Evolutionary conservation across 2,888 invertebrate genomes (phyloP).

Genomic region (Cabera pusaria): DNA sequence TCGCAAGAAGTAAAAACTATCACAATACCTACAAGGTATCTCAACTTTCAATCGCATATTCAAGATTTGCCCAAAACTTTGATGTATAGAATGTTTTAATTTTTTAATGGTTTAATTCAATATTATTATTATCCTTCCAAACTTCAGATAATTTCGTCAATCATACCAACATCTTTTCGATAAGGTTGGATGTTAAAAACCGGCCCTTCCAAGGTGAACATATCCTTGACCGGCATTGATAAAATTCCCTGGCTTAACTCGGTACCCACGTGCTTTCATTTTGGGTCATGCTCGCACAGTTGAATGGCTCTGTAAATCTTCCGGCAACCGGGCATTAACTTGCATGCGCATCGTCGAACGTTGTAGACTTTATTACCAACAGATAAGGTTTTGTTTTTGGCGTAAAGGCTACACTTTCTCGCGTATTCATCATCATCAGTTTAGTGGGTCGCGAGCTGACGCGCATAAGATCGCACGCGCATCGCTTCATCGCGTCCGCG

Average conservation of each 20-base stretch:
- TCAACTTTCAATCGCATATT: too few species aligned
- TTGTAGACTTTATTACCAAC: slow-evolving; percentile 19
- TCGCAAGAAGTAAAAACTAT: too few species aligned
- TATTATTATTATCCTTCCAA: too few species aligned
- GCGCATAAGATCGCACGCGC: slow-evolving; percentile 40
- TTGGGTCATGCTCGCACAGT: slow-evolving; percentile 40
- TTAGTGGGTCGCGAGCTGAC: slow-evolving; percentile 65
- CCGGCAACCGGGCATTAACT: slow-evolving; percentile 39
- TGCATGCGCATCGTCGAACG: slow-evolving; percentile 12
- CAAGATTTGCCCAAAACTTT: too few species aligned
- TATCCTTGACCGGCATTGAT: slow-evolving; percentile 5
- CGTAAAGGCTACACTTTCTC: slow-evolving; percentile 56
- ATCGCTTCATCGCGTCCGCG: slow-evolving; percentile 39
- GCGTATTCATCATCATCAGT: slow-evolving; percentile 65
- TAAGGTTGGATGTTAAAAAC: too few species aligned
- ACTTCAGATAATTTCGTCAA: too few species aligned
- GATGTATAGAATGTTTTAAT: too few species aligned
- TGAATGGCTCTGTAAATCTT: slow-evolving; percentile 46
- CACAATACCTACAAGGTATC: too few species aligned
- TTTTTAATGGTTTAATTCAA: too few species aligned
- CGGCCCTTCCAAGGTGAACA: not conserved
- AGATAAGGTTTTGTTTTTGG: slow-evolving; percentile 24
- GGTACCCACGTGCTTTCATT: slow-evolving; percentile 29
- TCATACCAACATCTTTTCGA: too few species aligned
- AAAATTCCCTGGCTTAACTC: slow-evolving; percentile 7